phyloP scores from a whole-genome alignment of 2,888 invertebrate species.

The Stenoptilia bipunctidactyla region DNA sequence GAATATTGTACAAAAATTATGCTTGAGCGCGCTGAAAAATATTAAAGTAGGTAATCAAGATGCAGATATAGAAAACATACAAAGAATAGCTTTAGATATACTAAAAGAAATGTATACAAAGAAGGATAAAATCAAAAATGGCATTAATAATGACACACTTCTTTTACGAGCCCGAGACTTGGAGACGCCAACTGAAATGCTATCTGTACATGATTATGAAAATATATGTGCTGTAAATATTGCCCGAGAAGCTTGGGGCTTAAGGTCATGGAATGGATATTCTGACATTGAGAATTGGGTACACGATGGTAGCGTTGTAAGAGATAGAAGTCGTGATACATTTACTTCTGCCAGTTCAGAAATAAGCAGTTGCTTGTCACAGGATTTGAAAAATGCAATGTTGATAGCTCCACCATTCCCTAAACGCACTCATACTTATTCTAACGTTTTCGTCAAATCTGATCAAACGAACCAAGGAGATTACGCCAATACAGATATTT shows the following conservation, averaged over 20 bases:
- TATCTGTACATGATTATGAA: conserved; percentile 76
- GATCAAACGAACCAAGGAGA: conserved; percentile 57
- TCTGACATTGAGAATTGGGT: conserved; percentile 75
- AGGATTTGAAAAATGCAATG: conserved; percentile 55
- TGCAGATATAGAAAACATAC: conserved; percentile 66
- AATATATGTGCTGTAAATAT: conserved; percentile 76
- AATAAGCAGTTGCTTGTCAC: conserved; percentile 59
- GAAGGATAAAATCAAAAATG: conserved; percentile 54
- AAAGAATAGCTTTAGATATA: conserved; percentile 65
- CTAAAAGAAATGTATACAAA: conserved; percentile 66
- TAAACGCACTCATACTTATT: conserved; percentile 53
- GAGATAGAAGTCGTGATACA: conserved; percentile 70
- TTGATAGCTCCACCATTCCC: conserved; percentile 55
- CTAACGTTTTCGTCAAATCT: conserved; percentile 57
- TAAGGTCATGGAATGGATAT: conserved; percentile 76
- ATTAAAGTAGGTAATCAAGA: conserved; percentile 68
- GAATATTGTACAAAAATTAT: conserved; percentile 66
- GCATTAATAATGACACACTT: conserved; percentile 33
- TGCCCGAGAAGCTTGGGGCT: conserved; percentile 74
- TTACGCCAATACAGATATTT: conserved; percentile 65
- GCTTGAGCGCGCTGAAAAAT: conserved; percentile 63
- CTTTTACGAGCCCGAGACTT: conserved; percentile 55
- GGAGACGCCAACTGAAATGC: conserved; percentile 68
- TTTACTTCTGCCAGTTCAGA: conserved; percentile 72
- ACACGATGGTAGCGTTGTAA: conserved; percentile 73